Conservation (phyloP, 2,797 vertebrate species). For the Epinephelus awoara region DNA sequence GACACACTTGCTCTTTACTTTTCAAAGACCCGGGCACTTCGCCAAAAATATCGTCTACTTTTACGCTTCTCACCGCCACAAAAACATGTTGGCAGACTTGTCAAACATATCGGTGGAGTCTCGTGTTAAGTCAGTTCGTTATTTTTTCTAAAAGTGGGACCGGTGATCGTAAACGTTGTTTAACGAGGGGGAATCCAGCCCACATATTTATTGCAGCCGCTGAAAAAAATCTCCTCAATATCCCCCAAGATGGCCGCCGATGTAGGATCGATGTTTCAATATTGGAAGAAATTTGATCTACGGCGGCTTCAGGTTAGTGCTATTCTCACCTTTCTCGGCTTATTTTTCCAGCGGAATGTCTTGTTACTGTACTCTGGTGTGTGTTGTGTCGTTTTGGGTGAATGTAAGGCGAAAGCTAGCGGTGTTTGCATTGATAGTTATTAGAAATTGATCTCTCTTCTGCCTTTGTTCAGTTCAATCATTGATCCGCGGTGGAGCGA, state of each 20-base stretch:
- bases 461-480: conserved; percentile 99
- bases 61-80: background rate
- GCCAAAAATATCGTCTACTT: conserved; percentile 46
- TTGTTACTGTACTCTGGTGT: conserved; percentile 31
- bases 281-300: conserved; percentile 97
- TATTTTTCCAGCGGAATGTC: conserved; percentile 52
- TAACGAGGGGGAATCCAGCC: conserved; percentile 92
- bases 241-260: conserved; percentile 99
- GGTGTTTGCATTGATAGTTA: conserved; percentile 92
- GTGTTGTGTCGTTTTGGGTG: conserved; percentile 44
- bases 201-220: conserved; percentile 94
- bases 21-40: conserved; percentile 42
- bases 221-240: conserved; percentile 91
- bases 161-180: conserved; percentile 81
- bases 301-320: conserved; percentile 97
- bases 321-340: conserved; percentile 76
- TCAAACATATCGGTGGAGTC: conserved; percentile 70
- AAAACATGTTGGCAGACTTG: conserved; percentile 69
- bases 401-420: conserved; percentile 53
- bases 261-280: conserved; percentile 98
- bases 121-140: conserved; percentile 60
- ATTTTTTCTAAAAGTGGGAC: conserved; percentile 80
- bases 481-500: conserved; percentile 91
- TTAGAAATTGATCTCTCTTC: conserved; percentile 94
- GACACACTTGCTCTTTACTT: conserved; percentile 72